Evolutionary conservation across 2,797 vertebrate genomes (phyloP).

Genomic region (Bryconaethiops microstoma): DNA sequence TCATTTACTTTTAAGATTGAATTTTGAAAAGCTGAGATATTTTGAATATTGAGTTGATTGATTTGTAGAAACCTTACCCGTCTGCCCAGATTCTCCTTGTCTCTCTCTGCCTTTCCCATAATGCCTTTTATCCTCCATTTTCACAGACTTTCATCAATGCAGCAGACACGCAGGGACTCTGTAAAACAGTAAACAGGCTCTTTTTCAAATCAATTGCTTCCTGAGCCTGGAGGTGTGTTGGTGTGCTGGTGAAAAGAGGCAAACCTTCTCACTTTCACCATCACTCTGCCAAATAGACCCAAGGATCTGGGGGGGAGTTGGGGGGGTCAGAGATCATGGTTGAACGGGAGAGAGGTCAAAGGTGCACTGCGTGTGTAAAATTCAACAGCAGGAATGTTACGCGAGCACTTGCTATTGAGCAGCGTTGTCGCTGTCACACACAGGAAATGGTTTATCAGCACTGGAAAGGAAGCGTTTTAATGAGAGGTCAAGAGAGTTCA

Average conservation of each 20-base stretch:
- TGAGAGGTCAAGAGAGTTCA: constrained; percentile 46
- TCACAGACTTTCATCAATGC: constrained; percentile 29
- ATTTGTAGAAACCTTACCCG: too few relatives aligned
- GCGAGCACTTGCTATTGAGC: constrained; percentile 38
- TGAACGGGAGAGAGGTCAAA: constrained; percentile 38
- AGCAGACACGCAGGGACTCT: constrained; percentile 6
- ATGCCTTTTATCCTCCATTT: constrained; percentile 2
- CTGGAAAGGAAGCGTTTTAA: constrained; percentile 41
- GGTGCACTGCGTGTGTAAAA: constrained; percentile 36
- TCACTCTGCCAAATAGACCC: constrained; percentile 23
- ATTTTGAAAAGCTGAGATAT: too few relatives aligned
- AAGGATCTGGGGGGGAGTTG: constrained; percentile 4
- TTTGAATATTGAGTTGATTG: too few relatives aligned
- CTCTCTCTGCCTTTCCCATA: not conserved
- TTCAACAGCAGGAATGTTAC: constrained; percentile 43
- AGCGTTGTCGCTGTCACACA: constrained; percentile 45
- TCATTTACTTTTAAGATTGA: too few relatives aligned
- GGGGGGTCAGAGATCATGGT: constrained; percentile 40
- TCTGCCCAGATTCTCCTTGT: too few relatives aligned
- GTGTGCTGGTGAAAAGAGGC: not conserved
- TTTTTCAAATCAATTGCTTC: constrained; percentile 45
- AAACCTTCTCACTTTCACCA: constrained; percentile 23
- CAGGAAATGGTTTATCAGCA: constrained; percentile 62
- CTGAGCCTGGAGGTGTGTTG: constrained; percentile 10
- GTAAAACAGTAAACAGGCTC: constrained; percentile 46